Evolutionary conservation across 2,113 vertebrate genomes (phyloP), one percentile per base, ranked within the genome.

Genomic region (Alligator mississippiensis): DNA sequence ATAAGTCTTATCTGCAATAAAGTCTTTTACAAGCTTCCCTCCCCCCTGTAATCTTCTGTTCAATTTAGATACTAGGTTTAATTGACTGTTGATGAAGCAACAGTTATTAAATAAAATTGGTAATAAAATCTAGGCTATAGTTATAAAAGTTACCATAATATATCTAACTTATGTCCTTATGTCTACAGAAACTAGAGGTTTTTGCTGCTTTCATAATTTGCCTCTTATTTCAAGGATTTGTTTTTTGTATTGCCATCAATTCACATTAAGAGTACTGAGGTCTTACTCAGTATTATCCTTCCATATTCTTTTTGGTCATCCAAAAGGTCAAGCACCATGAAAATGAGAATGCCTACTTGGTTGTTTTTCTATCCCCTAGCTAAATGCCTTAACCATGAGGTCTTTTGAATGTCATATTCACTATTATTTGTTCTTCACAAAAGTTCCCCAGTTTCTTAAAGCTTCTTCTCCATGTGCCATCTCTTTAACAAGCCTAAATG

Each of bases 1-100:
- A 63, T 95, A 96, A 95, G 89, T 96, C 25, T 90, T 95, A 96
- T 87, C 77, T 97, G 96, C 92, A 96, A 96, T 90, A 94, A 96
- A 96, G 91, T 94, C 95, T 38, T 93, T 92, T 92, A 96, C 76
- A 96, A 97, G 97, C 92, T 88, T 92, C 55, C 22, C 21, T 30
- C 77, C 55, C 92, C 60, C 90, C 82, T 94, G 64, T 90, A 96
- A 97, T 92, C 96, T 97, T 96, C 97, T 96, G 97, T 97, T 96
- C 96, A 95, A 97, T 82, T 93, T 87, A 96, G 96, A 96, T 94
- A 97, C 95, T 82, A 87, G 72, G 97, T 97, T 97, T 97, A 97
- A 97, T 97, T 95, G 96, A 96, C 81, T 96, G 79, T 89, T 96
- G 93, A 94, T 97, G 90, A 97, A 97, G 96, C 96, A 97, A 86